Conservation (phyloP, 2,113 vertebrate genomes). For the Ailuropoda melanoleuca region DNA sequence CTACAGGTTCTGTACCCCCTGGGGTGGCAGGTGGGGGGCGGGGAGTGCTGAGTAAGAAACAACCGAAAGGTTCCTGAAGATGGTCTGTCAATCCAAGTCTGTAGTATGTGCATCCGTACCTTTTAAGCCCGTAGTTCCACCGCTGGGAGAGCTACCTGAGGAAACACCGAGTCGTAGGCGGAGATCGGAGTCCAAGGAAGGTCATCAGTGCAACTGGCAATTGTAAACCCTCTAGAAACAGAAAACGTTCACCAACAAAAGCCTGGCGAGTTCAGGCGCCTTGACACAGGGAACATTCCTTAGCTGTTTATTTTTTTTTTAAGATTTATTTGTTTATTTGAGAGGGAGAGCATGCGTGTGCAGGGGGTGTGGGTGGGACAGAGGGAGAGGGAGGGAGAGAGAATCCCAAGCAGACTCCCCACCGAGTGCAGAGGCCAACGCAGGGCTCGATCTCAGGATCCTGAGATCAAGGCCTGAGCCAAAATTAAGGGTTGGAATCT, state of each 20-base stretch:
- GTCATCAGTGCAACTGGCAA: accelerated
- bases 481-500: neutral
- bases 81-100: neutral
- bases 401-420: neutral
- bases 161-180: neutral
- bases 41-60: neutral
- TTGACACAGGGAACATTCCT: neutral
- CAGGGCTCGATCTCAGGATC: neutral
- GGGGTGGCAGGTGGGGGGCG: accelerated
- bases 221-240: no score
- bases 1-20: neutral
- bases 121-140: neutral
- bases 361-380: neutral
- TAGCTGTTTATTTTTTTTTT: neutral
- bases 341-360: neutral
- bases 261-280: neutral
- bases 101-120: neutral
- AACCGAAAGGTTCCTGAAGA: neutral
- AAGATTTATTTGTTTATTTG: neutral
- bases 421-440: neutral
- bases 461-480: neutral
- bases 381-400: neutral
- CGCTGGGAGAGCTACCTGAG: neutral
- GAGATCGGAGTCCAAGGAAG: neutral
- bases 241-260: neutral